These are phyloP conservation scores for Falco berigora DNA, from an alignment of 2,797 vertebrate genomes.

Conservation along the genomic window DNA sequence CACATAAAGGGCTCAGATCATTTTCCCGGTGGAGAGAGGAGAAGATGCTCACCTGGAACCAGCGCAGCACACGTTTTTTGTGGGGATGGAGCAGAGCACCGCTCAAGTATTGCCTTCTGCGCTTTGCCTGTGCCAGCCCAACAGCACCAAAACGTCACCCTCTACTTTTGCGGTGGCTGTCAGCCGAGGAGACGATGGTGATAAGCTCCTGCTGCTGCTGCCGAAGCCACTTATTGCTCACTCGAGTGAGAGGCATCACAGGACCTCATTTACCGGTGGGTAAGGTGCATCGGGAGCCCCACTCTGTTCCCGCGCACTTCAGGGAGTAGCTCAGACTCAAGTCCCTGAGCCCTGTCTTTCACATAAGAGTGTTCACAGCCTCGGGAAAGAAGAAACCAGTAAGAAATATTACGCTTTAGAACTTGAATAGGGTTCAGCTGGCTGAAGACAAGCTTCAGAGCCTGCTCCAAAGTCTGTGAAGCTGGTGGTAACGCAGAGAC, in stretches of 20 bases:
- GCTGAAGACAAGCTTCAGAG: not conserved
- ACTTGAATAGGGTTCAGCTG: not conserved
- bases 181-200: not conserved
- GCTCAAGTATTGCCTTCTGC: rapidly evolving
- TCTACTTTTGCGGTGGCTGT: not conserved
- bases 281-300: not conserved
- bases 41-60: not conserved
- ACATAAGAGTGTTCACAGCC: not conserved
- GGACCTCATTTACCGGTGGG: not conserved
- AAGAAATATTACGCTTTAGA: not conserved
- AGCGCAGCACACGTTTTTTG: rapidly evolving
- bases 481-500: not conserved
- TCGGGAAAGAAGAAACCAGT: not conserved
- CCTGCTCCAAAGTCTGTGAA: not conserved
- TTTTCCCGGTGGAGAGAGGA: not conserved
- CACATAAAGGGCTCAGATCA: not conserved
- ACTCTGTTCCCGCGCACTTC: rapidly evolving
- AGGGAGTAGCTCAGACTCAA: not conserved
- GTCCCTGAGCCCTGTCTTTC: not conserved
- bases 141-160: not conserved
- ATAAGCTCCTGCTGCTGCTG: not conserved
- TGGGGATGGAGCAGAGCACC: not conserved
- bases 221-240: not conserved
- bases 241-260: not conserved
- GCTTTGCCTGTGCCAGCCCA: not conserved